Conservation (phyloP, 1,140 invertebrate genomes). For the Drosophila tani region DNA sequence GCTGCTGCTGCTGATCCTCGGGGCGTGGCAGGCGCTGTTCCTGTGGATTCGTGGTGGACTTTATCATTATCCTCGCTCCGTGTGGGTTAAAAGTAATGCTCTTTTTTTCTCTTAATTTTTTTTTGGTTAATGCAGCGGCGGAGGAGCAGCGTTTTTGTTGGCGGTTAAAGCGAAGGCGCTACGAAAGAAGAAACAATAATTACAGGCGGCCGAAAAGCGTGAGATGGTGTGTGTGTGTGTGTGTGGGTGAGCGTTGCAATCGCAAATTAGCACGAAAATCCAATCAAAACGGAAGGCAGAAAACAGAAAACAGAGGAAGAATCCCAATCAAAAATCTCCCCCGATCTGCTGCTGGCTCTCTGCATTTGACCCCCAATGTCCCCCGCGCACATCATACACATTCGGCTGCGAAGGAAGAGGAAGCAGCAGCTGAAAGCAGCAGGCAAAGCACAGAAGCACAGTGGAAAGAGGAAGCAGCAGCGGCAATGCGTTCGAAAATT, state of each 20-base stretch:
- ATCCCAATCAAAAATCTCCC: slow-evolving; percentile 60
- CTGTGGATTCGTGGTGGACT: slow-evolving; percentile 81
- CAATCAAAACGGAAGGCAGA: slow-evolving; percentile 67
- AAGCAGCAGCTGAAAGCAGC: slow-evolving; percentile 18
- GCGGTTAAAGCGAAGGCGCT: slow-evolving; percentile 45
- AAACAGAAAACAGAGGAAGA: slow-evolving; percentile 36
- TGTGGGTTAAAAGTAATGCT: slow-evolving; percentile 22
- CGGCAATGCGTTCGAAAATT: slow-evolving; percentile 74
- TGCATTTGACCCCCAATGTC: slow-evolving; percentile 81
- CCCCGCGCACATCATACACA: slow-evolving; percentile 48
- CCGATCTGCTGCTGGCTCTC: slow-evolving; percentile 59
- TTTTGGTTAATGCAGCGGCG: slow-evolving; percentile 43
- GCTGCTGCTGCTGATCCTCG: slow-evolving; percentile 63
- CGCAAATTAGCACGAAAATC: slow-evolving; percentile 70
- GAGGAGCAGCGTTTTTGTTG: slow-evolving; percentile 35
- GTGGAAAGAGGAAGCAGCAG: slow-evolving; percentile 39
- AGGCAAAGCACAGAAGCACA: slow-evolving; percentile 13
- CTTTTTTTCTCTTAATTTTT: background rate
- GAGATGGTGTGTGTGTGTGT: background rate
- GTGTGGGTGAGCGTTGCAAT: slow-evolving; percentile 22
- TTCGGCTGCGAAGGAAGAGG: slow-evolving; percentile 36
- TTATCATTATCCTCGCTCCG: slow-evolving; percentile 75
- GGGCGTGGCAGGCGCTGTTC: slow-evolving; percentile 83
- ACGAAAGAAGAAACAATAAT: slow-evolving; percentile 42
- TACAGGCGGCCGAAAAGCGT: slow-evolving; percentile 36